phyloP scores from a whole-genome alignment of 2,113 vertebrate genomes.

The Rhea pennata region DNA sequence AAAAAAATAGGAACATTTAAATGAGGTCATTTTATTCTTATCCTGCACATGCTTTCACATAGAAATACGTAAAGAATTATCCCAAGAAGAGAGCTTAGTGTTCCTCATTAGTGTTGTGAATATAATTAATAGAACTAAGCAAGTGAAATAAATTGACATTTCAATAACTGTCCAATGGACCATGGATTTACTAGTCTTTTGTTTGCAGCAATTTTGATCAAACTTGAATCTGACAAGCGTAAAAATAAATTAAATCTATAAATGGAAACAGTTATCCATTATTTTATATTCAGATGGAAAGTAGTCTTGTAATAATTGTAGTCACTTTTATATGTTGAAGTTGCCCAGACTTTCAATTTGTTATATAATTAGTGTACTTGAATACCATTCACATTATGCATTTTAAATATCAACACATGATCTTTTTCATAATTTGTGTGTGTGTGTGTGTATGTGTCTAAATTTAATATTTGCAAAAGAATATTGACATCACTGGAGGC shows the following conservation, averaged over 20 bases:
- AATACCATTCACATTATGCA: neutral
- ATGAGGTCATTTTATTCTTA: neutral
- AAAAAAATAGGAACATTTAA: neutral
- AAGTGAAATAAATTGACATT: conserved; percentile 56
- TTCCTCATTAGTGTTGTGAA: neutral
- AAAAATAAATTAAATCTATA: conserved; percentile 61
- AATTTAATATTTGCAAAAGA: neutral
- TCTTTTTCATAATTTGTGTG: neutral
- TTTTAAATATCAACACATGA: neutral
- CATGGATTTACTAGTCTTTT: conserved; percentile 59
- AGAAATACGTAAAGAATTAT: conserved; percentile 12
- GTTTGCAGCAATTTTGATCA: conserved; percentile 66
- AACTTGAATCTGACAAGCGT: conserved; percentile 52
- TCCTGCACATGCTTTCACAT: neutral
- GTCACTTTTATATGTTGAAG: neutral
- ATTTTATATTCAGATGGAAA: conserved; percentile 15
- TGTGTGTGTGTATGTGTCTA: neutral
- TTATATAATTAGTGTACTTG: neutral
- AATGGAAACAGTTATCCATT: conserved; percentile 30
- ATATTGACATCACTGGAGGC: neutral
- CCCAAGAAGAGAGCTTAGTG: neutral
- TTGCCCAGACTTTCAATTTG: neutral
- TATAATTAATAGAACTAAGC: conserved; percentile 32
- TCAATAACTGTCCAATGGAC: conserved; percentile 61
- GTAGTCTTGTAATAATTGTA: conserved; percentile 1